Conservation (phyloP, 1,140 invertebrate species). For the Nomia melanderi region DNA sequence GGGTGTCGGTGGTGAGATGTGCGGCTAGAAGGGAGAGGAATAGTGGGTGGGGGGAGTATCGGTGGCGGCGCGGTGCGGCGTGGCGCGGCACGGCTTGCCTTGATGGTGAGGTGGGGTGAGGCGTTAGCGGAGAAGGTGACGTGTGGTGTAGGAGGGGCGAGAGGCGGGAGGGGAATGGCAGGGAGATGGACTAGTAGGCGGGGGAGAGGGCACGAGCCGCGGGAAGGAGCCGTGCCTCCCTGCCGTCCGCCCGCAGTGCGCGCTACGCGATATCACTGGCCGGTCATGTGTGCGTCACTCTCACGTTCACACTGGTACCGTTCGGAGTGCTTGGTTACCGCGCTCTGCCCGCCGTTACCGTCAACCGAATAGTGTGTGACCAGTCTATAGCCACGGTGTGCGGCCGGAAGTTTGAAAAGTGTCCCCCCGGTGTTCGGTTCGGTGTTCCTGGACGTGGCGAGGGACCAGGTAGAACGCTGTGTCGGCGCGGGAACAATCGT, state of each 20-base stretch:
- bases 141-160: conserved; percentile 35
- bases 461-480: conserved; percentile 19
- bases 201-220: conserved; percentile 51
- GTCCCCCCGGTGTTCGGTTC: conserved; percentile 27
- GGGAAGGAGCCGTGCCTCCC: conserved; percentile 66
- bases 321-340: conserved; percentile 58
- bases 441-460: conserved; percentile 41
- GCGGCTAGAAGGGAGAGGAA: conserved; percentile 21
- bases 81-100: background rate
- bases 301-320: conserved; percentile 67
- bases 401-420: conserved; percentile 55
- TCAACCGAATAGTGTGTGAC: conserved; percentile 49
- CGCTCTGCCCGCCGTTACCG: conserved; percentile 50
- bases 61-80: conserved; percentile 26
- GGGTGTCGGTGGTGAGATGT: conserved; percentile 14
- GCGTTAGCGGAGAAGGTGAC: conserved; percentile 4
- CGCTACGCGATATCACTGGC: conserved; percentile 79
- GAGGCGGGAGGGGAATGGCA: no score
- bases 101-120: background rate
- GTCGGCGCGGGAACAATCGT: conserved; percentile 17
- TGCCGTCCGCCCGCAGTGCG: conserved; percentile 75
- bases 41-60: background rate
- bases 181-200: conserved; percentile 1
- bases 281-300: conserved; percentile 76
- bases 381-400: conserved; percentile 33